Evolutionary conservation across 2,797 vertebrate species (phyloP).

Genomic region (Pantherophis alleghaniensis): DNA sequence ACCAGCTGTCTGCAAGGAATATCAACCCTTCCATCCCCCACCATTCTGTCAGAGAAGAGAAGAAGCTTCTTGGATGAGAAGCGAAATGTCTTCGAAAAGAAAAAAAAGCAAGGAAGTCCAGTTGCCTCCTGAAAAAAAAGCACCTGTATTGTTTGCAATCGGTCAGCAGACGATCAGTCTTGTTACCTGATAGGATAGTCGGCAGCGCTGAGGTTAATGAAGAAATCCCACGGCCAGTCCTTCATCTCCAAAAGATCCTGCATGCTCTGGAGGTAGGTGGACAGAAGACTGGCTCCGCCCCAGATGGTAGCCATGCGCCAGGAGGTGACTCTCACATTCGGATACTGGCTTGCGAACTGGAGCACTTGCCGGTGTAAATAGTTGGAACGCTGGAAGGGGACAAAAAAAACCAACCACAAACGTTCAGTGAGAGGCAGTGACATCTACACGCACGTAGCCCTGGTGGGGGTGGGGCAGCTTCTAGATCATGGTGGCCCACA

Average conservation of each 20-base stretch:
- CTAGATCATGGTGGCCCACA: background rate
- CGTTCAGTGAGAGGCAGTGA: background rate
- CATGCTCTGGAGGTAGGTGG: slow-evolving; percentile 97
- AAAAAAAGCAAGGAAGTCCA: no score
- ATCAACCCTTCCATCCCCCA: background rate
- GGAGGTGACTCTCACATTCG: slow-evolving; percentile 89
- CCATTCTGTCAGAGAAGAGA: background rate
- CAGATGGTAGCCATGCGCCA: slow-evolving; percentile 99
- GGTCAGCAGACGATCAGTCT: background rate
- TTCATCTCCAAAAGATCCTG: slow-evolving; percentile 90
- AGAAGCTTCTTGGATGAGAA: background rate
- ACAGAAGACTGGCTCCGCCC: slow-evolving; percentile 95
- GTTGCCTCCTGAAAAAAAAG: no score
- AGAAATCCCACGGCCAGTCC: slow-evolving; percentile 99
- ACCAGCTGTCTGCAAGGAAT: no score
- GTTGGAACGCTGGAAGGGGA: slow-evolving; percentile 85
- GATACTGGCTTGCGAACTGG: slow-evolving; percentile 81
- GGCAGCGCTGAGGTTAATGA: slow-evolving; percentile 97
- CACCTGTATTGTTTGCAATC: background rate
- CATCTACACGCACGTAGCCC: no score
- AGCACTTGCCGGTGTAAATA: slow-evolving; percentile 92
- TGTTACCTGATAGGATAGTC: slow-evolving; percentile 97
- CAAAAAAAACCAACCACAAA: slow-evolving; percentile 27
- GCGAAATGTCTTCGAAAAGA: background rate
- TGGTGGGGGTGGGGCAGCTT: background rate